Conservation (phyloP, 2,888 invertebrate genomes). For the Dinocampus coccinellae region DNA sequence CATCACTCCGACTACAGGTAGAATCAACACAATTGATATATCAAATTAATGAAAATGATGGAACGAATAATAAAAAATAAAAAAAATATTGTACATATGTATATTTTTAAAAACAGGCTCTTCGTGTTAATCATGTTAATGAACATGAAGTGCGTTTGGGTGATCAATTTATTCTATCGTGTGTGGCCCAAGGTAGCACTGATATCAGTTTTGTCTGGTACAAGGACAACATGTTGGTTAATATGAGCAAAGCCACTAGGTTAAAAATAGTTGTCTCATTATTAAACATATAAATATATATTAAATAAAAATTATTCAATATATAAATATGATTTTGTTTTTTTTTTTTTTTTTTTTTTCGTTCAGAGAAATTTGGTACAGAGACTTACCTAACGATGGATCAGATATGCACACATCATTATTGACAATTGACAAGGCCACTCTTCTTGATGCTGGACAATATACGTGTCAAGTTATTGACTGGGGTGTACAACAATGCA, state of each 20-base stretch:
- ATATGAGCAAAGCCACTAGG: conserved; percentile 82
- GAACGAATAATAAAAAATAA: background rate
- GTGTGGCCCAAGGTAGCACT: conserved; percentile 83
- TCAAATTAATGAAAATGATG: too few species aligned
- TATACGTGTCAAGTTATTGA: conserved; percentile 85
- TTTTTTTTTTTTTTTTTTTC: too few species aligned
- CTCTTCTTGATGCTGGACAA: conserved; percentile 79
- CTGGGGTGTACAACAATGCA: conserved; percentile 79
- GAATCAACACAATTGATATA: background rate
- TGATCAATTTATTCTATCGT: conserved; percentile 83
- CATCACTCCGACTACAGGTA: conserved; percentile 79
- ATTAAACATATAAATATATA: background rate
- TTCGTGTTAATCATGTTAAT: conserved; percentile 61
- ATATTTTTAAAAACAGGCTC: conserved; percentile 53
- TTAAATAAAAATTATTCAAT: background rate
- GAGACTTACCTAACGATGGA: conserved; percentile 70
- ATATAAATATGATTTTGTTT: too few species aligned
- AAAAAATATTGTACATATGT: too few species aligned
- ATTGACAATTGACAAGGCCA: conserved; percentile 79
- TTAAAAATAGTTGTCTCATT: conserved; percentile 58
- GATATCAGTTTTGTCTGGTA: conserved; percentile 84
- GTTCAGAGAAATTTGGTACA: conserved; percentile 68
- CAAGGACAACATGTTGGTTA: conserved; percentile 83
- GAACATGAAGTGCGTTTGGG: conserved; percentile 75
- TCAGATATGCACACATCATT: conserved; percentile 76